Base-by-base conservation (phyloP, 2,888 invertebrate species). In the Drosophila nigricruria region DNA sequence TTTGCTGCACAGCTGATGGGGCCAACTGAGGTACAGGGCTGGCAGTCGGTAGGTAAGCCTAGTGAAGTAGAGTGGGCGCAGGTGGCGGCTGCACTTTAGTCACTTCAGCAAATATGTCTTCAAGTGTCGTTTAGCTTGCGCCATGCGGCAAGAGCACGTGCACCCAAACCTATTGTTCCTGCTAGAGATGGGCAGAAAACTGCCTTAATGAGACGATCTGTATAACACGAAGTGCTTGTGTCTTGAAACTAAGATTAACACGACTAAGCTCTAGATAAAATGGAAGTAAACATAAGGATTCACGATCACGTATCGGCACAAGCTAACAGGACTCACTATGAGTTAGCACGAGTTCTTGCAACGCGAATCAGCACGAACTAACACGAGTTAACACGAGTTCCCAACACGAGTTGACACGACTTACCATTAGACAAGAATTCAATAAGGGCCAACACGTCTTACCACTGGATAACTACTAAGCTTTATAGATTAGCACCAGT, bases 71-170 rank as follows among this genome's bases (percentile, higher is more conserved):
- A 32, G 32, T 12, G 34, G 18, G 6, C 20, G 6, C 1, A 1
- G 47, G 10, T 12, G 45, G n/a, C n/a, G 27, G 38, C 67, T 89
- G 89, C 89, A 86, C 81, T 86, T 66, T 73, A 70, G 63, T 70
- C 83, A 72, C 74, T 74, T 52, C 67, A 71, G 67, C 70, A 85
- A 88, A 88, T 85, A 89, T 78, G 88, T 74, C 76, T 63, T 77
- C 72, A 70, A 87, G 88, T 62, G 69, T 40, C 73, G 66, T 72
- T 65, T 67, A 70, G 36, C 42, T 12, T 77, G 52, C 30, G 45
- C 58, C 40, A 27, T 14, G 23, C 23, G 34, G 18, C 23, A 5
- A 5, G 16, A 18, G 52, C 50, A 30, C 12, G 50, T 4, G 20
- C 36, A 30, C 6, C n/a, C 66, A 32, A 49, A 16, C 14, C 58